These are phyloP conservation scores for Subacronicta megacephala DNA, from an alignment of 2,888 invertebrate species.

Conservation along the genomic window DNA sequence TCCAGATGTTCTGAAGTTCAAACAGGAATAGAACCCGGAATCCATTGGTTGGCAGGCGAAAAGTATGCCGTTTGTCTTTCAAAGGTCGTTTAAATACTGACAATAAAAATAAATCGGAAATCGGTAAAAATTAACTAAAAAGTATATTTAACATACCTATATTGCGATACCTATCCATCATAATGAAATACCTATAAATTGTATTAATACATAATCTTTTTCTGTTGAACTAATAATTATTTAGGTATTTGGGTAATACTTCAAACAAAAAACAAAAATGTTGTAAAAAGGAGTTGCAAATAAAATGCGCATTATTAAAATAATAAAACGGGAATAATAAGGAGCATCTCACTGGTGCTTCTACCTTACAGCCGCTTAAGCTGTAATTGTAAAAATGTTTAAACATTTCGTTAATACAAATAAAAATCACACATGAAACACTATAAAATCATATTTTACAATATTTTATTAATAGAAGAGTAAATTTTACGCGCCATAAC, in stretches of 20 bases:
- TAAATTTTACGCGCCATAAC: neutral
- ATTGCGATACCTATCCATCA: too few relatives aligned
- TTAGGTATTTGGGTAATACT: too few relatives aligned
- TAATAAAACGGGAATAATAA: neutral
- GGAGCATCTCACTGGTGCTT: neutral
- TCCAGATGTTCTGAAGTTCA: slow-evolving; percentile 22
- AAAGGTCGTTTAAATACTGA: slow-evolving; percentile 49
- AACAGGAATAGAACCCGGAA: slow-evolving; percentile 58
- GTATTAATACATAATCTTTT: too few relatives aligned
- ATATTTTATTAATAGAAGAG: slow-evolving; percentile 1
- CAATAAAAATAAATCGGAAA: slow-evolving; percentile 36
- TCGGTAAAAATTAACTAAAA: too few relatives aligned
- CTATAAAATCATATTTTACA: slow-evolving; percentile 1
- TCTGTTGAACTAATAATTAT: too few relatives aligned
- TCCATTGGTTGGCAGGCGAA: slow-evolving; percentile 47
- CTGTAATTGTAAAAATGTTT: slow-evolving; percentile 1
- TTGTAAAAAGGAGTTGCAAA: too few relatives aligned
- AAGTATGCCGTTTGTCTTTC: slow-evolving; percentile 35
- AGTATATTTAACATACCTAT: too few relatives aligned
- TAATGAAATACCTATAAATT: too few relatives aligned
- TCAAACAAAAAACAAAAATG: too few relatives aligned
- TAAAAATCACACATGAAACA: slow-evolving; percentile 1
- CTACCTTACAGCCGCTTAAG: slow-evolving; percentile 7
- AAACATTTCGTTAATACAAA: neutral
- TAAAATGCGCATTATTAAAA: too few relatives aligned